These are phyloP conservation scores for Zeus faber DNA, from an alignment of 2,113 vertebrate species.

Conservation along the genomic window DNA sequence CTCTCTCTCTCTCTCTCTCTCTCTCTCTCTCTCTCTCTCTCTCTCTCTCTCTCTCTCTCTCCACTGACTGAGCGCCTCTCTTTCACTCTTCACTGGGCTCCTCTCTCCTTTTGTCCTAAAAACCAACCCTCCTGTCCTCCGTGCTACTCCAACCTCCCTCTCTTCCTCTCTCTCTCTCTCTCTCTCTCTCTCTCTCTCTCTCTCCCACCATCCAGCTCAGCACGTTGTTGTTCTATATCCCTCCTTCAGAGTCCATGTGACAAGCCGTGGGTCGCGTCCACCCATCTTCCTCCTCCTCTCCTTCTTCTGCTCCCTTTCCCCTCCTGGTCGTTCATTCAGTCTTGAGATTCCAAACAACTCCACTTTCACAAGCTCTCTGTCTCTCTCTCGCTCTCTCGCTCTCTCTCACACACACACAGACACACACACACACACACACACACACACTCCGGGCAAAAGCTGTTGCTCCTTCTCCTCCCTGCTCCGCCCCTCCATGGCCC, in stretches of 20 bases:
- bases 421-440: slow-evolving; percentile 17
- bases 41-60: too few species aligned
- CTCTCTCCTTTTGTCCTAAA: too few species aligned
- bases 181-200: not conserved
- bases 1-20: not conserved
- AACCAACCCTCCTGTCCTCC: not conserved
- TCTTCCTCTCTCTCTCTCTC: slow-evolving; percentile 2
- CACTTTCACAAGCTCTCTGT: too few species aligned
- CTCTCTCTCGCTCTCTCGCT: slow-evolving; percentile 10
- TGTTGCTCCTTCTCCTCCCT: slow-evolving; percentile 36
- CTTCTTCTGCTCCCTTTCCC: not conserved
- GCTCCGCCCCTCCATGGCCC: slow-evolving; percentile 43
- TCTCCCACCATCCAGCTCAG: not conserved
- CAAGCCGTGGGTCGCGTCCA: not conserved
- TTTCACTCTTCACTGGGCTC: too few species aligned
- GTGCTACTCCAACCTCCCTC: slow-evolving; percentile 1
- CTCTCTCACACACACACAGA: slow-evolving; percentile 26
- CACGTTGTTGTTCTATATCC: not conserved
- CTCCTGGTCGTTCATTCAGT: not conserved
- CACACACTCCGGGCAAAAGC: slow-evolving; percentile 23
- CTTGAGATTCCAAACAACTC: too few species aligned
- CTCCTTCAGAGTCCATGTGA: not conserved
- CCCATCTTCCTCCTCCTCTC: not conserved
- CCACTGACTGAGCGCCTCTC: too few species aligned
- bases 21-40: not conserved